Evolutionary conservation across 1,140 invertebrate species (phyloP), one percentile per base, ranked within the genome.

Genomic region (Drosophila sulfurigaster): DNA sequence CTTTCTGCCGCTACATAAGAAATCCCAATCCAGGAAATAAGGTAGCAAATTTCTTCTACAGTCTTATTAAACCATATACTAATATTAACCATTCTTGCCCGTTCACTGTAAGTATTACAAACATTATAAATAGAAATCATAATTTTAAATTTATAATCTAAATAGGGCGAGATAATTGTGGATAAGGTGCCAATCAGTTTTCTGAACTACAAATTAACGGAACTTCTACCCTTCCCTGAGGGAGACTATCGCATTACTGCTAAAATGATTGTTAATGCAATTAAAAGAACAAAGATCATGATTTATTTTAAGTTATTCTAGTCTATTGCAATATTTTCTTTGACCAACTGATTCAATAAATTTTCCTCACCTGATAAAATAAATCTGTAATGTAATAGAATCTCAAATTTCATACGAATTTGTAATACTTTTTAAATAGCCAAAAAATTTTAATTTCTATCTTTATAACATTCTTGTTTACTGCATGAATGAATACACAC

Each of bases 1-100:
- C 41, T 63, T 25, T 13, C 11, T 63, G 60, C 7, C 20, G 38
- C 0, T 51, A 10, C 16, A 38, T 63, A 11, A n/a, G 7, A 5
- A 63, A 63, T 7, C 46, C 46, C 2, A 63, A 51, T 25, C 15
- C 60, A 16, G 60, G 46, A 49, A 25, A 63, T 38, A 51, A 51
- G 7, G 46, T 63, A 20, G 6, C 10, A 10, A 13, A 7, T 7
- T 63, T 63, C 15, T 51, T 51, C 38, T 25, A n/a, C 6, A 8
- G 46, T 51, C 30, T 63, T 1, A 5, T 51, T 8, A 51, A 16
- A 6, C 30, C 59, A 2, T 51, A 13, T 38, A 49, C 8, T 8
- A 63, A 63, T 63, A 0, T 25, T 0, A 63, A 63, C 8, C 60
- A 63, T 10, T 7, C 58, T 8, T 60, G 58, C 6, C 58, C 58